Base-by-base conservation (phyloP, 2,113 vertebrate species). In the Erythrolamprus reginae region DNA sequence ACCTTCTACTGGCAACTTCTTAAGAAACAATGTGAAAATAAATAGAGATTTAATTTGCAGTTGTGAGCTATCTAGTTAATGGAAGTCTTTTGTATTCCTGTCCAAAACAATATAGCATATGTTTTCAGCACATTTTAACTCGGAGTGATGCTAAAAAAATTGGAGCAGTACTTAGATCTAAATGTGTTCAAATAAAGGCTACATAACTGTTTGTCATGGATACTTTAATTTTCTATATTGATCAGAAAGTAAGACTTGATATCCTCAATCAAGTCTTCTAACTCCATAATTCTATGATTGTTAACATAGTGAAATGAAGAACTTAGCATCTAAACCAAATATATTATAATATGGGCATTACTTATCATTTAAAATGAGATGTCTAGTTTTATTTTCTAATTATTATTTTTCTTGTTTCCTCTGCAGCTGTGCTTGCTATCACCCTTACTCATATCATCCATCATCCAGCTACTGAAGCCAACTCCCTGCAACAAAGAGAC, bases 371-470 rank as follows among this genome's bases (percentile, higher is more conserved):
- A 90, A 70, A 82, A 94, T 90, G 10, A 89, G 3, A 77, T 95
- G 94, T 88, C 94, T 92, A 93, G 77, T 94, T 95, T 93, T 94
- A 55, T 95, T 95, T 94, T 28, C 70, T 42, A 92, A 95, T 92
- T 87, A 93, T 88, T 91, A 94, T 95, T 95, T 94, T 92, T 88
- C 90, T 82, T 96, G 82, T 92, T 94, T 56, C 53, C 77, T 94
- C 95, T 96, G 95, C 97, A 97, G 97, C 97, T 98, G 96, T 96
- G 97, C 96, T 97, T 96, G 89, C 95, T 97, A 97, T 97, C 96
- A 88, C 95, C 94, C 94, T 97, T 97, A 97, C 96, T 97, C 97
- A 98, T 97, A 96, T 98, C 97, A 98, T 99, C 97, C 96, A 96
- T 99, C 98, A 98, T 96, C 92, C 8, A 84, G 97, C 97, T 97